These are phyloP conservation scores for Philaethria dido DNA, from an alignment of 2,888 invertebrate species.

Conservation along the genomic window DNA sequence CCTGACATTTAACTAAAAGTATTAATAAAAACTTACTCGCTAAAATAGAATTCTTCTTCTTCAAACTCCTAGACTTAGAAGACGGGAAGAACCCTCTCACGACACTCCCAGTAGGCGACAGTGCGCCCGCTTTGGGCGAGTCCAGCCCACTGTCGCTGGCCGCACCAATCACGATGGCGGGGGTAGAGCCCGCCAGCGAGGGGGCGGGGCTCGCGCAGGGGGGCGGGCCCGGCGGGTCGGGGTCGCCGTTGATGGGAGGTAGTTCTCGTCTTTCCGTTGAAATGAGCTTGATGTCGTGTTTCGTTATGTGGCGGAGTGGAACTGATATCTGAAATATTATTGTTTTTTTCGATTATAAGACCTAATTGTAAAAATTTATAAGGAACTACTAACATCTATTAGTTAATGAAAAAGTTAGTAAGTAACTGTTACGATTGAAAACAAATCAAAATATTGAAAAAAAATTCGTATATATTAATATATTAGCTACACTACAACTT, in stretches of 20 bases:
- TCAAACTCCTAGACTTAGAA: conserved; percentile 85
- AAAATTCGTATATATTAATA: too few relatives aligned
- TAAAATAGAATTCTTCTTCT: conserved; percentile 89
- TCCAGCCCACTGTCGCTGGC: conserved; percentile 45
- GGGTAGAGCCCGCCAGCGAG: conserved; percentile 21
- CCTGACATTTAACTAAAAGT: too few relatives aligned
- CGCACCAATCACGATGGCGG: conserved; percentile 30
- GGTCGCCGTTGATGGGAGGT: conserved; percentile 60
- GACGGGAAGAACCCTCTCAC: conserved; percentile 83
- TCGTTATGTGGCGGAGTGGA: conserved; percentile 67
- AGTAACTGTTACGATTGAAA: too few relatives aligned
- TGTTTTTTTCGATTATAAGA: too few relatives aligned
- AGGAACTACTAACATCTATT: too few relatives aligned
- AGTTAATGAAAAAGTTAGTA: too few relatives aligned
- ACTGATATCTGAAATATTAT: conserved; percentile 43
- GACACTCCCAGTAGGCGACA: conserved; percentile 74
- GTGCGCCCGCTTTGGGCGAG: conserved; percentile 45
- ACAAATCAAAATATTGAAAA: too few relatives aligned
- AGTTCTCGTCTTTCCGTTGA: conserved; percentile 59
- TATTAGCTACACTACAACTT: too few relatives aligned
- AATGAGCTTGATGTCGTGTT: conserved; percentile 70
- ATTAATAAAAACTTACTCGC: conserved; percentile 91
- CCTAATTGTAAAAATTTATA: too few relatives aligned
- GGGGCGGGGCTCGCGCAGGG: conserved; percentile 22
- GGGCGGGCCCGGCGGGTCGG: conserved; percentile 31